Evolutionary conservation across 2,797 vertebrate species (phyloP).

Genomic region (Pipistrellus pygmaeus): DNA sequence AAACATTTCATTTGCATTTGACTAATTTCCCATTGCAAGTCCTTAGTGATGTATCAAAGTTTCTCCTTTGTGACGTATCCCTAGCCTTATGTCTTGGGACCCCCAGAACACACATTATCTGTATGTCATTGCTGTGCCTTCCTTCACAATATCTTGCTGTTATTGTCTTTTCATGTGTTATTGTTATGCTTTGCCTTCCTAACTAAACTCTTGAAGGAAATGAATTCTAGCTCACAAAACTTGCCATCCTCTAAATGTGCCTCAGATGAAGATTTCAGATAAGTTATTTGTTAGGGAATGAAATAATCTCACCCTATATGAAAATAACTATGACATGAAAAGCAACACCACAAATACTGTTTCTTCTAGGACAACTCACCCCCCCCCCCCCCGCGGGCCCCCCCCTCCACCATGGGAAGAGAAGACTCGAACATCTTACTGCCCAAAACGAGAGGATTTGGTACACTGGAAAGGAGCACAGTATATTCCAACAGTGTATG

Average conservation of each 20-base stretch:
- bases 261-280: background rate
- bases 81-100: background rate
- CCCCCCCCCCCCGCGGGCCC: background rate
- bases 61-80: background rate
- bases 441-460: background rate
- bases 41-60: background rate
- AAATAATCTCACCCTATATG: background rate
- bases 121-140: background rate
- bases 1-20: background rate
- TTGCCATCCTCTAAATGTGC: background rate
- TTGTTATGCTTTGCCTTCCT: background rate
- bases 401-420: background rate
- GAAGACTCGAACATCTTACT: background rate
- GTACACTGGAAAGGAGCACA: background rate
- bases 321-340: background rate
- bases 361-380: background rate
- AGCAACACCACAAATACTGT: background rate
- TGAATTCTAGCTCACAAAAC: background rate
- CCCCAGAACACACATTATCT: background rate
- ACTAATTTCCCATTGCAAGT: background rate
- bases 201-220: background rate
- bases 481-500: background rate
- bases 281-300: background rate
- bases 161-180: background rate
- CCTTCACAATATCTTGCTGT: background rate